Base-by-base conservation (phyloP, 2,888 invertebrate species). In the Buathra laborator region DNA sequence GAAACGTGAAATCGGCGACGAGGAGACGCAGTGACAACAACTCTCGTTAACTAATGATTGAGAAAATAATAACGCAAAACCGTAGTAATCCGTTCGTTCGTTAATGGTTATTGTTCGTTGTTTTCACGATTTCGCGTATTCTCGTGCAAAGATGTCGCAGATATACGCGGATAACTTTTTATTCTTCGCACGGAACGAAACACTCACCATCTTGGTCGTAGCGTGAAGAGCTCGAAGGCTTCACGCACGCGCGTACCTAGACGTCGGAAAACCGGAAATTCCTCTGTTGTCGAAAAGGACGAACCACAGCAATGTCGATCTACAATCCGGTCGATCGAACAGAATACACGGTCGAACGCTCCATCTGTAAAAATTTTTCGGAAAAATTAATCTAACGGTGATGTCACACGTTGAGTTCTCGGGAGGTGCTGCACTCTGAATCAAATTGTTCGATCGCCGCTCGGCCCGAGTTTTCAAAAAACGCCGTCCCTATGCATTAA, bases 151-250 rank as follows among this genome's bases (percentile, higher is more conserved):
- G 87, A 87, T 89, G 87, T 19, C 37, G 46, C 9, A 72, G 89
- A 90, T 89, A 75, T 75, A 75, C 19, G 7, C 43, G 86, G 88
- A 92, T 92, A 81, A 77, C 76, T 37, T 51, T 59, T 24, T 80
- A 85, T 81, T 81, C 77, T 51, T 9, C n/a, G 19, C 19, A 75
- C 43, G 19, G 62, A 53, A 74, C 77, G 75, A 64, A 75, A 77
- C 85, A 92, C 93, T 92, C 89, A 93, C 93, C 93, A 93, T 93
- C 87, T 88, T 90, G 87, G 81, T 75, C 88, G 81, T 81, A 81
- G 82, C 86, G 88, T 86, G 84, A 91, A 89, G 89, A 87, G 81
- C 84, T 62, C 87, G 64, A 77, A 83, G 82, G 46, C 44, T 53
- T 59, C 76, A 64, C 87, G 87, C 84, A 70, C 82, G 83, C 81